Evolutionary conservation across 2,888 invertebrate genomes (phyloP), one percentile per base, ranked within the genome.

Genomic region (Oeneis ivallda): DNA sequence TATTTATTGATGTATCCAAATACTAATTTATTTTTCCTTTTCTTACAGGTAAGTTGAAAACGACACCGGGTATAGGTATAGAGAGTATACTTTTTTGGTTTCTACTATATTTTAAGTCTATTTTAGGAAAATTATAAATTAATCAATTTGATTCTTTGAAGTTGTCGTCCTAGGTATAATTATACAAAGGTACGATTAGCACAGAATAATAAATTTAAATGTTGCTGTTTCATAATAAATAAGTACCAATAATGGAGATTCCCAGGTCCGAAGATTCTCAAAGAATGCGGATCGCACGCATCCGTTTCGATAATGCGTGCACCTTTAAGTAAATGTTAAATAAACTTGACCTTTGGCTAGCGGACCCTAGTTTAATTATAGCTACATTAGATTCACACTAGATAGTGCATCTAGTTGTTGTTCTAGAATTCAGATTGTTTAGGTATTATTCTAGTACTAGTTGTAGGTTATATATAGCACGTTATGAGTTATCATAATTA

Each of bases 221-320:
- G 9, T 26, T 26, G 26, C 19, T 15, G 49, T 10, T 49, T 19
- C 19, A 50, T 26, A 50, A 50, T 50, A 50, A 26, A 45, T 58
- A 47, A 17, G 45, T 47, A 47, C 47, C 47, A 34, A 58, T 47
- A 58, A 26, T 56, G 61, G 61, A 52, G 61, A 61, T 52, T 61
- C 61, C 61, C 65, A 65, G 39, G 54, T 53, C 47, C 11, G 47
- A 60, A 53, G 61, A 57, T 66, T 56, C 58, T 19, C 56, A 11
- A 53, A 43, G 69, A 67, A 69, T 69, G 69, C 69, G 69, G 69
- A 69, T 69, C 57, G 52, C 53, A 47, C 56, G 63, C 62, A 69
- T 69, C 69, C 69, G 69, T 65, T 68, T 68, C 49, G 45, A 68
- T 56, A 58, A 54, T 17, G 45, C 68, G 62, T 63, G 60, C 19